Evolutionary conservation across 2,113 vertebrate genomes (phyloP), one percentile per base, ranked within the genome.

Genomic region (Nibea coibor): DNA sequence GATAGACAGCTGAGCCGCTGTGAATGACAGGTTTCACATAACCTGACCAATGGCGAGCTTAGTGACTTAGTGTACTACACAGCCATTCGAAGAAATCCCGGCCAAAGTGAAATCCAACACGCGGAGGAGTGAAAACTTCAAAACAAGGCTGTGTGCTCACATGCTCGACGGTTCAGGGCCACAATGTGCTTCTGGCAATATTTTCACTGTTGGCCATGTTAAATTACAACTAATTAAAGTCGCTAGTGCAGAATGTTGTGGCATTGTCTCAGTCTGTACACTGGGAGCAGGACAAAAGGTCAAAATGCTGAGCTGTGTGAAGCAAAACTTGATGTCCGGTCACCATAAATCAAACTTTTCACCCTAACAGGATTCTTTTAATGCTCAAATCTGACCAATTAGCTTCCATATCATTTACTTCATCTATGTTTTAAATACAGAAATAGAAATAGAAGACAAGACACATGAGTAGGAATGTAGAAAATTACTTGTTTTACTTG

Each of bases 31-130:
- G 54, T 66, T 80, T 61, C 17, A 51, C 67, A 66, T 75, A 68
- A 64, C 39, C 43, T 45, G 35, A 87, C 77, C 80, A 83, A 86
- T 67, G 75, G 51, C 28, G 17, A 50, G 48, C 64, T 22, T 22
- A 31, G 73, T 17, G n/a, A 53, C 72, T 48, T 31, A 22, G 76
- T 75, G 61, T 54, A 78, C 45, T 54, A 72, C 78, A 68, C 56
- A 75, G 69, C 22, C 62, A 53, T 9, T 64, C 73, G 58, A 73
- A 24, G 65, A 54, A 61, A 67, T 80, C 82, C 75, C 78, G 74
- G 62, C 78, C 75, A 72, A 72, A 72, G 51, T 79, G 75, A 75
- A 89, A 89, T 75, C 76, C 63, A 74, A 72, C 66, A 75, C 7
- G 19, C 82, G 75, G 75, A 66, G 24, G 20, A 72, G 61, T 48